Evolutionary conservation across 2,797 vertebrate genomes (phyloP).

Genomic region (Psittacula derbiana): DNA sequence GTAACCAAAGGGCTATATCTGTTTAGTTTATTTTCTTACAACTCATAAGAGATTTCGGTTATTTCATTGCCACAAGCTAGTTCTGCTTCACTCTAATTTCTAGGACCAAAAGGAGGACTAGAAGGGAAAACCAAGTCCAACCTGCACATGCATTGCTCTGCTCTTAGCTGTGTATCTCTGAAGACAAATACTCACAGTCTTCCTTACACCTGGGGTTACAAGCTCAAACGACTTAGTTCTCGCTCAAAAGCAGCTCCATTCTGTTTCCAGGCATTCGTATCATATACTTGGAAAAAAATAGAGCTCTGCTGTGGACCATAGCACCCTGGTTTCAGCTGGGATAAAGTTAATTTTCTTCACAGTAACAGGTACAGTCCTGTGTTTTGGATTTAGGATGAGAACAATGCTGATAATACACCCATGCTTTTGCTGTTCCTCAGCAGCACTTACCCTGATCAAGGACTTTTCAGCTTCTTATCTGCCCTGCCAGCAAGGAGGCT

Average conservation of each 20-base stretch:
- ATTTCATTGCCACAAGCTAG: not conserved
- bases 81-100: not conserved
- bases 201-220: accelerated
- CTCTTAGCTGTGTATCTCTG: not conserved
- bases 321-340: not conserved
- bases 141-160: not conserved
- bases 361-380: not conserved
- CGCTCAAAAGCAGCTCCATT: not conserved
- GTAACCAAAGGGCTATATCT: not conserved
- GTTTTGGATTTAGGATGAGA: not conserved
- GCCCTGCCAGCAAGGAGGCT: not conserved
- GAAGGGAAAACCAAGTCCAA: not conserved
- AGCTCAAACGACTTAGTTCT: not conserved
- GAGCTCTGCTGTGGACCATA: not conserved
- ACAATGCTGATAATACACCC: not conserved
- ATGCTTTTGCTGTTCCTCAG: not conserved
- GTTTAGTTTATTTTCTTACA: not conserved
- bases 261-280: not conserved
- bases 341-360: not conserved
- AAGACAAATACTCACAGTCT: not conserved
- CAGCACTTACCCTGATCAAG: not conserved
- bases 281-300: not conserved
- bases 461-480: not conserved
- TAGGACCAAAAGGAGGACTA: not conserved
- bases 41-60: not conserved